Percentiles rank a stretch among this genome's conserved stretches.
Evolutionary conservation across 2,888 invertebrate genomes (phyloP).

Genomic region (Anthophora plumipes): DNA sequence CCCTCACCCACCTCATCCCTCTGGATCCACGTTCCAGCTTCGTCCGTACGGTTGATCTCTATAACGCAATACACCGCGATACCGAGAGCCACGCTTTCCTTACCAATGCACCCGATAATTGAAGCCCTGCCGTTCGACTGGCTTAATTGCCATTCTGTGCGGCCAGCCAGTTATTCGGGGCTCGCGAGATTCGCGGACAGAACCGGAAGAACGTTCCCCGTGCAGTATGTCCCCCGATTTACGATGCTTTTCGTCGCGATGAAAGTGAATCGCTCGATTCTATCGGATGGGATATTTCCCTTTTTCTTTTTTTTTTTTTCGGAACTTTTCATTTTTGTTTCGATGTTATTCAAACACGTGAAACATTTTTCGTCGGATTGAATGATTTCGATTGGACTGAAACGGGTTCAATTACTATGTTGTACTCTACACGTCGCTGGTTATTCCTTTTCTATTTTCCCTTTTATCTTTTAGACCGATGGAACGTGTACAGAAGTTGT

Average conservation of each 20-base stretch:
- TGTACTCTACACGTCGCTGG: too few relatives aligned
- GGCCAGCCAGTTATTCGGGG: constrained; percentile 6
- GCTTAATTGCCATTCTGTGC: constrained; percentile 51
- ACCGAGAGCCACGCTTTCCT: constrained; percentile 42
- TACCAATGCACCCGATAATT: constrained; percentile 55
- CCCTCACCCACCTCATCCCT: neutral
- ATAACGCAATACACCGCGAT: constrained; percentile 41
- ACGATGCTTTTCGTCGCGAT: neutral
- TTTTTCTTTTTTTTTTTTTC: neutral
- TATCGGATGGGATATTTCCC: neutral
- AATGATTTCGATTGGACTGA: too few relatives aligned
- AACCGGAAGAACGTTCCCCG: constrained; percentile 15
- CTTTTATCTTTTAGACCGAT: neutral
- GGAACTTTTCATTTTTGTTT: neutral
- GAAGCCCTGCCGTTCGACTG: constrained; percentile 30
- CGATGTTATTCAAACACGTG: neutral
- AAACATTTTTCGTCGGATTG: too few relatives aligned
- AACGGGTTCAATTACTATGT: too few relatives aligned
- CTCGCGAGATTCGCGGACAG: constrained; percentile 7
- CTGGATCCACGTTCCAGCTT: neutral
- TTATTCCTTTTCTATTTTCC: neutral
- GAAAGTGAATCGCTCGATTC: neutral
- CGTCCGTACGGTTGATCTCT: constrained; percentile 29
- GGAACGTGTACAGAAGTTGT: neutral
- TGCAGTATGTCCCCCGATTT: constrained; percentile 1